A percentile compares a stretch with the other conserved stretches of the same genome.
Conservation (phyloP, 1,140 invertebrate genomes). For the Drosophila burlai region DNA sequence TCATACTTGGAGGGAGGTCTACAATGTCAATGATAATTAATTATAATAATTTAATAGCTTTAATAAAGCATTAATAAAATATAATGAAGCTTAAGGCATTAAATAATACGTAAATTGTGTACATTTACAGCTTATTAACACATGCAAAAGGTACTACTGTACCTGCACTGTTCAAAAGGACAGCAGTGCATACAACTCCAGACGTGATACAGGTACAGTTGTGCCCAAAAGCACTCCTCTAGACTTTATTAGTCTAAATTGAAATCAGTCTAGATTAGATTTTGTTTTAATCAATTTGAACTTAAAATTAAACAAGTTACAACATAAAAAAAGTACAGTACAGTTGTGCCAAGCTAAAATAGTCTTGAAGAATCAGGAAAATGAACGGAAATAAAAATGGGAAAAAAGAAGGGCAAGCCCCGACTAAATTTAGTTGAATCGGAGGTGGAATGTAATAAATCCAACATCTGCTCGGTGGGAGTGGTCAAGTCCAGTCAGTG, state of each 20-base stretch:
- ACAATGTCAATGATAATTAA: neutral
- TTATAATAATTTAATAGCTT: neutral
- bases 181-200: neutral
- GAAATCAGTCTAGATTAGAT: too few relatives aligned
- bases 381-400: too few relatives aligned
- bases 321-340: neutral
- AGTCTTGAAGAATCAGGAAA: conserved; percentile 6
- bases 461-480: conserved; percentile 25
- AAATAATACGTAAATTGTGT: neutral
- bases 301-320: neutral
- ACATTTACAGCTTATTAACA: neutral
- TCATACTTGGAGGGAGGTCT: neutral
- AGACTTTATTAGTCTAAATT: too few relatives aligned
- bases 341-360: neutral
- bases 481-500: conserved; percentile 8
- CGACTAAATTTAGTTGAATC: conserved; percentile 12
- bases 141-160: neutral
- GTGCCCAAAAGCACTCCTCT: neutral
- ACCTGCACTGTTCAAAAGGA: neutral
- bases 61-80: neutral
- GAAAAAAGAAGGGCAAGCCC: neutral
- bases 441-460: conserved; percentile 39
- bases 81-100: neutral
- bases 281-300: too few relatives aligned
- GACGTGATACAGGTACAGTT: neutral